Evolutionary conservation across 2,888 invertebrate genomes (phyloP), one percentile per base, ranked within the genome.

Genomic region (Hirtodrosophila alboralis): DNA sequence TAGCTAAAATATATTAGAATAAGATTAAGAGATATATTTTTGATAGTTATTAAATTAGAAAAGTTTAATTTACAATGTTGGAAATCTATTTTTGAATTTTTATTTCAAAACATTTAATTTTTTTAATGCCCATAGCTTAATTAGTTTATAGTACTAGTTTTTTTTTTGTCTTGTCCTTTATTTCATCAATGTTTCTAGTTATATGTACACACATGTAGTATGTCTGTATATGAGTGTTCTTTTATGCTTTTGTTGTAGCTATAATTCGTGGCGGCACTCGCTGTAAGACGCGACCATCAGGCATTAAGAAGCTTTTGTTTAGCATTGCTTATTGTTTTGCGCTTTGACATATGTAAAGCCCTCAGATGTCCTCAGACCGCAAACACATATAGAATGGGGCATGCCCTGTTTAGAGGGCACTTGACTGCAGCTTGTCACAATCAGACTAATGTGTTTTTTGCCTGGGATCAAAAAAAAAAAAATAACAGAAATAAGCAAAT

Each of bases 391-490:
- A 28, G 18, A 18, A 9, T 5, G 8, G 30, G 26, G 30, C 23
- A 12, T 34, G 31, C 10, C 30, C 26, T 26, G 47, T 60, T 59
- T 28, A 49, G 54, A 28, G 33, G 49, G 45, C 65, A 81, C 75
- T 75, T 69, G 58, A 69, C 65, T 75, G 65, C 69, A 74, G 64
- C 65, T 65, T 81, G 81, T 70, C 75, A 81, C 78, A 77, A 81
- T 81, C 75, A 77, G 81, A 54, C 66, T 78, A 81, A 81, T 81
- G 70, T 77, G 45, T 69, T 81, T 66, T 74, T 54, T 43, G 23
- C n/a, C 16, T 3, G 45, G 44, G 14, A 31, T 44, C n/a, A 40
- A 44, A 43, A 30, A 30, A 47, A 33, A 23, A 57, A 48, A 1
- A 38, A 52, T 10, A 23, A 3, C 4, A 40, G 34, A 13, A 16